A percentile compares a stretch with the other conserved stretches of the same genome.
Conservation (phyloP, 2,888 invertebrate species). For the Ochropleura leucogaster region DNA sequence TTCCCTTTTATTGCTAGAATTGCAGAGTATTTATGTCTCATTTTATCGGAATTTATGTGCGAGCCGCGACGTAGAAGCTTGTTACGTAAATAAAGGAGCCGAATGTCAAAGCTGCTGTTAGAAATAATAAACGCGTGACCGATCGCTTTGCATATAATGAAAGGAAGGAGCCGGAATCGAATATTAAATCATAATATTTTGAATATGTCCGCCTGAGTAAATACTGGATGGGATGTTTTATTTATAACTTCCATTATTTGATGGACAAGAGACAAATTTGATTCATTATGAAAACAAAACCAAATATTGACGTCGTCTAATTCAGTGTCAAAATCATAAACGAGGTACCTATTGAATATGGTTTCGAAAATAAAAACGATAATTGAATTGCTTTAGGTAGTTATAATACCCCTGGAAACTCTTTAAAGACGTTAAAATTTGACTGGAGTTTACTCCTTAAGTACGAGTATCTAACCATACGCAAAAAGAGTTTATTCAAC, state of each 20-base stretch:
- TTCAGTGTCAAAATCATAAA: not conserved
- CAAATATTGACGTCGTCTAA: not conserved
- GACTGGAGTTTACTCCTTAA: too few relatives aligned
- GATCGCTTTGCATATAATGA: slow-evolving; percentile 70
- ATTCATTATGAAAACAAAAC: slow-evolving; percentile 13
- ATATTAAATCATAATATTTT: slow-evolving; percentile 66
- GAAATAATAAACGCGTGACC: slow-evolving; percentile 79
- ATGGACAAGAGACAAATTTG: slow-evolving; percentile 30
- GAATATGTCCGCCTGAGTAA: slow-evolving; percentile 53
- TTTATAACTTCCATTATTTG: slow-evolving; percentile 40
- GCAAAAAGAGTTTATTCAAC: too few relatives aligned
- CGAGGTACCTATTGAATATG: not conserved
- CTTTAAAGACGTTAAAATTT: too few relatives aligned
- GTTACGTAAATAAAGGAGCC: slow-evolving; percentile 74
- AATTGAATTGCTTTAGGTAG: not conserved
- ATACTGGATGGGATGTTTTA: slow-evolving; percentile 43
- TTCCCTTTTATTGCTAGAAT: slow-evolving; percentile 80
- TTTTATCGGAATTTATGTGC: slow-evolving; percentile 82
- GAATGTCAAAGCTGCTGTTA: slow-evolving; percentile 76
- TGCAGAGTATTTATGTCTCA: slow-evolving; percentile 80
- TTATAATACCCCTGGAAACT: not conserved
- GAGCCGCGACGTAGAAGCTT: slow-evolving; percentile 71
- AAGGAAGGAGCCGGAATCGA: slow-evolving; percentile 75
- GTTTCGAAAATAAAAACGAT: not conserved
- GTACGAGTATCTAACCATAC: too few relatives aligned